Conservation (phyloP, 2,888 invertebrate species). For the Clostera curtula region DNA sequence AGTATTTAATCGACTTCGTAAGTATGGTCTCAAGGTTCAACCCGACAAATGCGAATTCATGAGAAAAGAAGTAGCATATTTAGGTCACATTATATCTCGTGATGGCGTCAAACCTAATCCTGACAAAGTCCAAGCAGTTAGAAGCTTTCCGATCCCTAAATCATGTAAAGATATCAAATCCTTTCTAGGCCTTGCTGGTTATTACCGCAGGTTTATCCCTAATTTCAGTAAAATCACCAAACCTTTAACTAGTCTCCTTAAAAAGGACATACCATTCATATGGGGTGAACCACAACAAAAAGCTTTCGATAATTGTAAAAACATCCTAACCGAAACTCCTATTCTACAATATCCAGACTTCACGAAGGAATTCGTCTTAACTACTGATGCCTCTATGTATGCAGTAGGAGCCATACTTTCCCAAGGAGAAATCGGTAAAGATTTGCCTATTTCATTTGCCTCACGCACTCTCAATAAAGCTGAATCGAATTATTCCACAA, state of each 20-base stretch:
- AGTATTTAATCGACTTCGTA: not conserved
- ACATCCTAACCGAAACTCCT: not conserved
- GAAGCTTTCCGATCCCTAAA: not conserved
- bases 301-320: slow-evolving; percentile 1
- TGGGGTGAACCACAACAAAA: not conserved
- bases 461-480: not conserved
- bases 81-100: slow-evolving; percentile 2
- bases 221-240: slow-evolving; percentile 2
- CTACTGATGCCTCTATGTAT: slow-evolving; percentile 1
- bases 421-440: not conserved
- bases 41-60: slow-evolving; percentile 3
- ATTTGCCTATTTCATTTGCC: slow-evolving; percentile 1
- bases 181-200: slow-evolving; percentile 2
- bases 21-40: slow-evolving; percentile 3
- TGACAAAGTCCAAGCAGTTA: slow-evolving; percentile 1
- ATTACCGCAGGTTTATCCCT: slow-evolving; percentile 1
- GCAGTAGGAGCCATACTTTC: not conserved
- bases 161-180: slow-evolving; percentile 1
- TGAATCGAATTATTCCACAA: not conserved
- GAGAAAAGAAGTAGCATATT: not conserved
- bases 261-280: not conserved
- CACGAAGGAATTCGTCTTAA: not conserved
- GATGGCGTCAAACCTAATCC: slow-evolving; percentile 2
- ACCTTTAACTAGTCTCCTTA: not conserved
- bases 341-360: not conserved